Evolutionary conservation across 1,140 invertebrate species (phyloP).

Genomic region (Ganaspis sp.): DNA sequence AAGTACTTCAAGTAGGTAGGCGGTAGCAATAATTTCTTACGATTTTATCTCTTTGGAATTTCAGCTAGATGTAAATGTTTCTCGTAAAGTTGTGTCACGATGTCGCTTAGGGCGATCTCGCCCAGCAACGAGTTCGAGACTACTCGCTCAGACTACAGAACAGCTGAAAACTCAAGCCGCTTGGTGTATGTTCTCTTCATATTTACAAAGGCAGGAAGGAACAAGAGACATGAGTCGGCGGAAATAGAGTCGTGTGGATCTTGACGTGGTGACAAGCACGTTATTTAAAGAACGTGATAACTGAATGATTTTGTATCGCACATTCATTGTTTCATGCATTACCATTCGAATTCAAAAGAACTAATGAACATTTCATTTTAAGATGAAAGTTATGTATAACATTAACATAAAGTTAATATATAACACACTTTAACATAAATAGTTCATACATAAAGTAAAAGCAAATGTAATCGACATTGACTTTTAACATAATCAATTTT

Average conservation of each 20-base stretch:
- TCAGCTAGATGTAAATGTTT: constrained; percentile 64
- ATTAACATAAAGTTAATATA: no score
- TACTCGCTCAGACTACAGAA: constrained; percentile 49
- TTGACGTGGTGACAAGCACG: constrained; percentile 17
- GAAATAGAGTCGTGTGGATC: constrained; percentile 8
- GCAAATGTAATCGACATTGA: no score
- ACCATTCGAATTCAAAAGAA: neutral
- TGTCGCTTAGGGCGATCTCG: constrained; percentile 63
- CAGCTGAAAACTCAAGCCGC: constrained; percentile 49
- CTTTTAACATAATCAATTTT: no score
- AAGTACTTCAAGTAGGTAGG: constrained; percentile 42
- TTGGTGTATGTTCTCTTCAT: constrained; percentile 33
- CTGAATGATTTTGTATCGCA: neutral
- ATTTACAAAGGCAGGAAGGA: constrained; percentile 37
- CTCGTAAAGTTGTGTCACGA: constrained; percentile 68
- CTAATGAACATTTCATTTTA: no score
- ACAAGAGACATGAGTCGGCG: neutral
- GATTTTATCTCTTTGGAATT: constrained; percentile 70
- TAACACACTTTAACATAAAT: no score
- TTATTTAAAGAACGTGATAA: constrained; percentile 20
- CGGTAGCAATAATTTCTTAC: constrained; percentile 68
- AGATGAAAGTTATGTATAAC: neutral
- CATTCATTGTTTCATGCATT: neutral
- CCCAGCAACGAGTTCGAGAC: constrained; percentile 45
- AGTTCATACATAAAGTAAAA: no score